phyloP scores from a whole-genome alignment of 2,797 vertebrate species.

The Micromesistius poutassou region DNA sequence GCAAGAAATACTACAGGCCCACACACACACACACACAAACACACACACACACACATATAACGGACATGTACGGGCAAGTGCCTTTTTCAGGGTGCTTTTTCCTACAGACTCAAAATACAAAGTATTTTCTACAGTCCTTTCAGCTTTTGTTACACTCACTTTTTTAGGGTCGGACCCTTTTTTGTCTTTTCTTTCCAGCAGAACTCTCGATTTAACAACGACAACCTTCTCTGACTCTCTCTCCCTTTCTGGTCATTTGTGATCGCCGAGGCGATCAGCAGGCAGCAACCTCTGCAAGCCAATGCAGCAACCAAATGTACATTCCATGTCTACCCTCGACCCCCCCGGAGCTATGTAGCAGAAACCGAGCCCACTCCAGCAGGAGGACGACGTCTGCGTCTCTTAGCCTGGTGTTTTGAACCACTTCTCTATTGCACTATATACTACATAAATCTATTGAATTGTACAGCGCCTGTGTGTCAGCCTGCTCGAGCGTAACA shows the following conservation, averaged over 20 bases:
- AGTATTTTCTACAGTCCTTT: constrained; percentile 71
- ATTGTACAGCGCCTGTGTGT: constrained; percentile 59
- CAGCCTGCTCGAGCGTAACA: constrained; percentile 53
- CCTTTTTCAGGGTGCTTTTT: constrained; percentile 71
- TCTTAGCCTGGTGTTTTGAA: constrained; percentile 15
- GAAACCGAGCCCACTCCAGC: constrained; percentile 61
- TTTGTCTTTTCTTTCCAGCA: constrained; percentile 56
- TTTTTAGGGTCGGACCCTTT: constrained; percentile 61
- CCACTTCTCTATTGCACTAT: constrained; percentile 53
- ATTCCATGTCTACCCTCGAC: constrained; percentile 58
- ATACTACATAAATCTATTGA: constrained; percentile 46
- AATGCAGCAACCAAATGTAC: constrained; percentile 63
- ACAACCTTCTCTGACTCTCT: background rate
- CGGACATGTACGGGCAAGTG: constrained; percentile 46
- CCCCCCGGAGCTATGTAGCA: constrained; percentile 72
- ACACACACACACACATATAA: constrained; percentile 26
- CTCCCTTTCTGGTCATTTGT: constrained; percentile 42
- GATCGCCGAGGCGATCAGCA: constrained; percentile 35
- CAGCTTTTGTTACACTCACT: constrained; percentile 73
- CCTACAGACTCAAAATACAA: constrained; percentile 53
- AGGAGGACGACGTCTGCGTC: constrained; percentile 21
- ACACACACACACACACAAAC: constrained; percentile 23
- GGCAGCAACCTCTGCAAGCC: constrained; percentile 45
- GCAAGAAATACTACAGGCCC: constrained; percentile 20
- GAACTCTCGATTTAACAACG: constrained; percentile 19